phyloP scores from a whole-genome alignment of 2,113 vertebrate species.

The Anolis carolinensis region DNA sequence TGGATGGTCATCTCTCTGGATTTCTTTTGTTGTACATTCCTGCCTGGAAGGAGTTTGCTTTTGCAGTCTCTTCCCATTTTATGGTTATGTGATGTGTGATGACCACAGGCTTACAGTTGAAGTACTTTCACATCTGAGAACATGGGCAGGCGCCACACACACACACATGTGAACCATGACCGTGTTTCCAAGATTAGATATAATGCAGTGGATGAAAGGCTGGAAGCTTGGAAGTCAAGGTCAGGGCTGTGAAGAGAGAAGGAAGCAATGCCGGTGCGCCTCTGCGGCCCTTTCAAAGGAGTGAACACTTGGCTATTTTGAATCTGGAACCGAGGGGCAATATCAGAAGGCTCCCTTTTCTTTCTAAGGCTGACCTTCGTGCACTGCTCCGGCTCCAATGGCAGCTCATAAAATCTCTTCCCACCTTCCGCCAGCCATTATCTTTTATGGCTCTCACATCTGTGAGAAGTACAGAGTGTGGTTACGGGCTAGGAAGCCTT shows the following conservation, averaged over 20 bases:
- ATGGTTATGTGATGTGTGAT: no score
- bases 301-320: not conserved
- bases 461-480: not conserved
- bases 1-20: no score
- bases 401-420: not conserved
- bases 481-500: not conserved
- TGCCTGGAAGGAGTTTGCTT: no score
- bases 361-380: conserved; percentile 11
- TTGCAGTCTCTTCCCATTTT: no score
- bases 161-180: not conserved
- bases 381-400: not conserved
- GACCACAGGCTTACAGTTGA: not conserved
- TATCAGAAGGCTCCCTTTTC: not conserved
- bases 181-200: not conserved
- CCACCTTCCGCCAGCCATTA: not conserved
- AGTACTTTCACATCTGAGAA: not conserved
- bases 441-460: not conserved
- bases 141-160: not conserved
- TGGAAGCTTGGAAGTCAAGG: not conserved
- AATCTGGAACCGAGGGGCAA: not conserved
- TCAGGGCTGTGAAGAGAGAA: not conserved
- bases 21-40: no score
- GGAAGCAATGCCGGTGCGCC: not conserved
- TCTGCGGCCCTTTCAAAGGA: not conserved
- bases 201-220: not conserved